Base-by-base conservation (phyloP, 2,797 vertebrate species). In the Acropternis orthonyx region DNA sequence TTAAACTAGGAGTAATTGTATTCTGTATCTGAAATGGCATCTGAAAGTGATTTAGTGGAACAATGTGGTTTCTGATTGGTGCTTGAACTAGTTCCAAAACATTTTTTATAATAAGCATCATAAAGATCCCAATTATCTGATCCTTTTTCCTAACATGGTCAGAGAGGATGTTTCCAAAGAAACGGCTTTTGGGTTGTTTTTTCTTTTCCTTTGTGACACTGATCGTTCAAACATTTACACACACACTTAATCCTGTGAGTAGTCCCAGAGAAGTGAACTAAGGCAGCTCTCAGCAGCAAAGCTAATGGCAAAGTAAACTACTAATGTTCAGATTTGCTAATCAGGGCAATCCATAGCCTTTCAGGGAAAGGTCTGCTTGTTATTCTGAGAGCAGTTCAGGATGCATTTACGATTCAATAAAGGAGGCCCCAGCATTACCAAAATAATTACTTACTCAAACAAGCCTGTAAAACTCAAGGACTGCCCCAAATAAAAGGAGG, bases 41-140 rank as follows among this genome's bases (percentile, higher is more conserved):
- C 99, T 99, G 99, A 99, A 98, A 99, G 98, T 98, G 98, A 99
- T 99, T 99, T 99, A 97, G 96, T 95, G 97, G 97, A 99, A 98
- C 98, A 98, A 98, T 98, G 98, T 98, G 98, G 98, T 98, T 98
- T 98, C 98, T 98, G 98, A 98, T 98, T 98, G 98, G 98, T 98
- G 97, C 98, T 98, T 98, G 98, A 98, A 98, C 98, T 98, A 97
- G 98, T 98, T 98, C 98, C 98, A 97, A 97, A 98, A 98, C 98
- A 98, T 98, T 98, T 98, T 98, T 98, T 97, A 97, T 97, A 98
- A 97, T 98, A 98, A 98, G 96, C 96, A 97, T 98, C 97, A 97
- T 98, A 98, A 98, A 98, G 98, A 98, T 98, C 98, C 98, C 98
- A 98, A 98, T 98, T 98, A 98, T 98, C 97, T 98, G 98, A 98